Conservation (phyloP, 2,888 invertebrate species). For the Helleia helle region DNA sequence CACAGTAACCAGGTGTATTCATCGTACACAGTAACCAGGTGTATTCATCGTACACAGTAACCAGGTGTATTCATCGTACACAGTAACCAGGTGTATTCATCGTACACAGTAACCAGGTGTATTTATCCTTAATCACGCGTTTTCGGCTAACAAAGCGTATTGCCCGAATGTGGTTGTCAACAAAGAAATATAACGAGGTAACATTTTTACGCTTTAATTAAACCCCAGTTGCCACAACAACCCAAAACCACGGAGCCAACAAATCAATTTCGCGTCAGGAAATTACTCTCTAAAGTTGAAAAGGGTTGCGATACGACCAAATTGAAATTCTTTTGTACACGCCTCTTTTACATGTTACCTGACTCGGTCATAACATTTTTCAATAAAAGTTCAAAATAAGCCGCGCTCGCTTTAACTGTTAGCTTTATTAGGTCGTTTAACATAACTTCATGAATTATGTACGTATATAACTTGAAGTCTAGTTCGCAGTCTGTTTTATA, state of each 20-base stretch:
- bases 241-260: slow-evolving; percentile 60
- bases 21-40: too few species aligned
- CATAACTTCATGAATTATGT: slow-evolving; percentile 7
- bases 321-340: slow-evolving; percentile 69
- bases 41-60: too few species aligned
- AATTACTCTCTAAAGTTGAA: slow-evolving; percentile 55
- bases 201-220: slow-evolving; percentile 41
- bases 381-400: slow-evolving; percentile 30
- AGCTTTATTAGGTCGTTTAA: slow-evolving; percentile 10
- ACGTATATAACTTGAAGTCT: background rate
- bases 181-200: slow-evolving; percentile 23
- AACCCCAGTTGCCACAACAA: slow-evolving; percentile 51
- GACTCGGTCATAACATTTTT: slow-evolving; percentile 56
- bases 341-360: slow-evolving; percentile 62
- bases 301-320: slow-evolving; percentile 40
- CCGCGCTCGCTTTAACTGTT: slow-evolving; percentile 8
- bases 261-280: slow-evolving; percentile 68
- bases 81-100: slow-evolving; percentile 22
- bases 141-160: slow-evolving; percentile 18
- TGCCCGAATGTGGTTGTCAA: slow-evolving; percentile 14
- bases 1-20: too few species aligned
- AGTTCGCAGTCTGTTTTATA: background rate
- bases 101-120: slow-evolving; percentile 21
- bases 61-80: too few species aligned
- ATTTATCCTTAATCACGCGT: slow-evolving; percentile 27